phyloP scores from a whole-genome alignment of 2,113 vertebrate species.

The Taurulus bubalis region DNA sequence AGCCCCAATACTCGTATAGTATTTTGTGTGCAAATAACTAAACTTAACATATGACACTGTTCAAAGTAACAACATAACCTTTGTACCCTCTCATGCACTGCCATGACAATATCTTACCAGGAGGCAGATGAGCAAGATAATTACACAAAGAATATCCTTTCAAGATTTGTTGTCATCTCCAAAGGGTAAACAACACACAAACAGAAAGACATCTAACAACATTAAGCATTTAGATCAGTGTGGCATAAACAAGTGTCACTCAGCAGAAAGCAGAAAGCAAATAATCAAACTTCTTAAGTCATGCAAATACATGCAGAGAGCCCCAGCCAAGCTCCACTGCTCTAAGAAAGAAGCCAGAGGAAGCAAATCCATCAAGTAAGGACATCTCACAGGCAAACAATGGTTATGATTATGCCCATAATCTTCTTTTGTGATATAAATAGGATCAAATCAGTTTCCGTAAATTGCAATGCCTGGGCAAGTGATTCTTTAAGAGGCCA shows the following conservation, averaged over 20 bases:
- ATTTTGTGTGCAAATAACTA: not conserved
- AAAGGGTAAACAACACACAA: conserved; percentile 17
- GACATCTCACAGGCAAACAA: not conserved
- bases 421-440: not conserved
- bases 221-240: conserved; percentile 17
- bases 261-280: conserved; percentile 4
- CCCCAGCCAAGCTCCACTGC: not conserved
- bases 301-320: not conserved
- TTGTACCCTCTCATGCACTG: not conserved
- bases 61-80: conserved; percentile 12
- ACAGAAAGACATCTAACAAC: not conserved
- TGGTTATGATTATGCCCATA: not conserved
- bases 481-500: not conserved
- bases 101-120: conserved; percentile 21
- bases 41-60: not conserved
- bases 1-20: not conserved
- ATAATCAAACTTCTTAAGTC: conserved; percentile 1
- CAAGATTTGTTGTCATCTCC: conserved; percentile 10
- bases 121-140: conserved; percentile 26
- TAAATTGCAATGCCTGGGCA: not conserved
- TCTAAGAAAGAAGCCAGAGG: not conserved
- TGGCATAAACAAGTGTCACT: conserved; percentile 17
- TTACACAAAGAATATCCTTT: not conserved
- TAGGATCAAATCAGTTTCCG: not conserved
- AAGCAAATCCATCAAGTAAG: not conserved